Evolutionary conservation across 1,140 invertebrate species (phyloP), one percentile per base, ranked within the genome.

Genomic region (Cotesia typhae): DNA sequence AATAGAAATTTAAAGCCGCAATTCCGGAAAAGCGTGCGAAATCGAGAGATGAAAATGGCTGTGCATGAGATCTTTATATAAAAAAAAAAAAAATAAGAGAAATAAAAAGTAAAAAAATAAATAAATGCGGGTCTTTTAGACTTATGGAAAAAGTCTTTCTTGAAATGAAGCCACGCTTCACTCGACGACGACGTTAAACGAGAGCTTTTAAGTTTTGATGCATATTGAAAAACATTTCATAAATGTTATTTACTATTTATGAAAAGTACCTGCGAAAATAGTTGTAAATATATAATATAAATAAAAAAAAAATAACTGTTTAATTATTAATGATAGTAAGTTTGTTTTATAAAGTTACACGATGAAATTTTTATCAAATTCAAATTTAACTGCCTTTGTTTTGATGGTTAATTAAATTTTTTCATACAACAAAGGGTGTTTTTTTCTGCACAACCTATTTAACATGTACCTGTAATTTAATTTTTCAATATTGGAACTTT

Each of bases 201-300:
- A 12, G 12, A 65, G 63, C 63, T 65, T 51, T 65, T 65, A 37
- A 65, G 36, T 41, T 65, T 65, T 65, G 63, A 65, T 65, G 63
- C 41, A 20, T 65, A 51, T 51, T 65, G 41, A 37, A 28, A 17
- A 51, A 65, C 35, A 17, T 51, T 65, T 65, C 20, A 65, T 65
- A 17, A 47, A 65, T 65, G 41, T 51, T 65, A 65, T 65, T 64
- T 41, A 64, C 28, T n/a, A 64, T 64, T 14, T 55, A 55, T 55
- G 2, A 47, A 47, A 55, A 12, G 12, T 55, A 55, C 17, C 5
- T 14, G n/a, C 5, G 53, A 4, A 55, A 14, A 14, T 52, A 52
- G 7, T 52, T 52, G 47, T 52, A n/a, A 10, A 52, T 7, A 51
- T 51, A 9, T 51, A 51, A 7, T 51, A 51, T 51, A 51, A 7